Conservation (phyloP, 2,113 vertebrate genomes). For the Syrrhaptes paradoxus region DNA sequence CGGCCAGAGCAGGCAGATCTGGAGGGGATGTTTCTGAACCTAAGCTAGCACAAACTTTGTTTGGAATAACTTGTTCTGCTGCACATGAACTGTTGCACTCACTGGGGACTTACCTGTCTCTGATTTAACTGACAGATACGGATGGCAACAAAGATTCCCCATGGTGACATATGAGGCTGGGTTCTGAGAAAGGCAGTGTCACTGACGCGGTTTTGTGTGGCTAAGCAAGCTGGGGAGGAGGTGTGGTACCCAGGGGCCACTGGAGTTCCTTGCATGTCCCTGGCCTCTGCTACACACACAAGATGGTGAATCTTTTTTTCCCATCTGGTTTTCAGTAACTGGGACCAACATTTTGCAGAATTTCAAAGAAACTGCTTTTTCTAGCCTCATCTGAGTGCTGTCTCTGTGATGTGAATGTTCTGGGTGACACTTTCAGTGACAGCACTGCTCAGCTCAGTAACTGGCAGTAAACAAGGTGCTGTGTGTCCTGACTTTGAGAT, state of each 20-base stretch:
- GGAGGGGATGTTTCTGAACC: background rate
- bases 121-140: no score
- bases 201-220: background rate
- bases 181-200: background rate
- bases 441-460: background rate
- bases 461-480: background rate
- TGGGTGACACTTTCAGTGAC: background rate
- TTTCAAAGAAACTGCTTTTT: background rate
- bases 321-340: background rate
- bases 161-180: background rate
- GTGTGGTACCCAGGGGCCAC: rapidly evolving
- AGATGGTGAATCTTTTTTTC: background rate
- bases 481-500: background rate
- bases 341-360: background rate
- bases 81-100: rapidly evolving
- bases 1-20: background rate
- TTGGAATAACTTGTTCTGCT: background rate
- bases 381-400: background rate
- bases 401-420: background rate
- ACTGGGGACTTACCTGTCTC: background rate
- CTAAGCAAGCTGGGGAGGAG: background rate
- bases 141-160: background rate
- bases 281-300: background rate
- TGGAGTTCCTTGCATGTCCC: background rate
- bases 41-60: background rate